Base-by-base conservation (phyloP, 23 tunicate species). In the Halocynthia aurantium region DNA sequence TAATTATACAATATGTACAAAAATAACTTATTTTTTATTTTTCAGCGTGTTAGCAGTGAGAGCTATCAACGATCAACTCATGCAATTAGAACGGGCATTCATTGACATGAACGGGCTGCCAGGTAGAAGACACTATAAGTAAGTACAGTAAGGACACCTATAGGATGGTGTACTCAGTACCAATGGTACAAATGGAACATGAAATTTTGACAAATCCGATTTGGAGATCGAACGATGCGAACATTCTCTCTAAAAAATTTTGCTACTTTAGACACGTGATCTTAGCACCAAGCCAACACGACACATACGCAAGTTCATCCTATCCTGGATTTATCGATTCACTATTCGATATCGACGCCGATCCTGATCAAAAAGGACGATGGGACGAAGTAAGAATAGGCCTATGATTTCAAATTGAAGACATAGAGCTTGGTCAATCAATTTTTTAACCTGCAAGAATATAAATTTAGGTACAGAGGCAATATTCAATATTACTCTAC, bases 81-180 rank as follows among this genome's bases (percentile, higher is more conserved):
- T 86, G 91, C 81, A 75, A 44, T 51, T 86, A 55, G 91, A 86
- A 86, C 40, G 84, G 73, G 85, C 91, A 0, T 86, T 86, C 61
- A 81, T 86, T 74, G 91, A 86, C 61, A 78, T 66, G 49, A 75
- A 86, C 55, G 86, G 86, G 6, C 61, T 86, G 50, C 65, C 79
- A 5, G 91, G 91, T 17, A 67, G 91, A 56, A 50, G 60, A 6
- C 75, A 78, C 8, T 86, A 81, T 76, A 86, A 85, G 91, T 86
- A 71, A 21, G 62, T 61, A 12, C 44, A 31, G 4, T 31, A 31
- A 31, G 44, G 44, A 31, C 44, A 31, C 44, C 44, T 31, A 31
- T 31, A 31, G 44, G 44, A 31, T 31, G 44, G 44, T 31, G 44
- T 31, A 31, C 44, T 4, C 44, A 4, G 44, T 31, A 31, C 4